A percentile compares a stretch with the other conserved stretches of the same genome.
These are phyloP conservation scores for Hippopotamyrus pictus DNA, from an alignment of 2,797 vertebrate species.

Conservation along the genomic window DNA sequence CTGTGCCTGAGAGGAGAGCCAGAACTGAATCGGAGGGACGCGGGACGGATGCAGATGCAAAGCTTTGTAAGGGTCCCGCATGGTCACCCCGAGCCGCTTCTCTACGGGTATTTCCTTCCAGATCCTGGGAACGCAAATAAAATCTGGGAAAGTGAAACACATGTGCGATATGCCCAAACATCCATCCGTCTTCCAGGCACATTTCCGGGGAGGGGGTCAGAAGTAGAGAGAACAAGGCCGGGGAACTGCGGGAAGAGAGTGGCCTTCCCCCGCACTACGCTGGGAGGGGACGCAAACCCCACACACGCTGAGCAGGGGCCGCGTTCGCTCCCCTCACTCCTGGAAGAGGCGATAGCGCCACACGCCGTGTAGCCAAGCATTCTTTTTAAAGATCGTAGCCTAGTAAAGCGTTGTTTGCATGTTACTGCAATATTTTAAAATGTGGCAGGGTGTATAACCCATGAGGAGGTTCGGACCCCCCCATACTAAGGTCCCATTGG, in stretches of 20 bases:
- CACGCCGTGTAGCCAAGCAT: background rate
- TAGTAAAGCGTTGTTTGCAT: background rate
- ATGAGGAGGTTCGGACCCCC: background rate
- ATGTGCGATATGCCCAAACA: background rate
- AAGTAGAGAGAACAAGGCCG: background rate
- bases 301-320: background rate
- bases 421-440: background rate
- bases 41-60: background rate
- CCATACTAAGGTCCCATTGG: background rate
- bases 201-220: background rate
- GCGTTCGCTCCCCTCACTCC: background rate
- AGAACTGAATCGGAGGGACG: background rate
- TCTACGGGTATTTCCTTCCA: background rate
- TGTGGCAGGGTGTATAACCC: background rate
- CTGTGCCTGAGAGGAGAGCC: constrained; percentile 5
- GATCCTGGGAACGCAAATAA: background rate
- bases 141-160: background rate
- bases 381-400: background rate
- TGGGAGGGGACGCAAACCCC: background rate
- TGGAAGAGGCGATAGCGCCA: background rate
- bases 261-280: no score
- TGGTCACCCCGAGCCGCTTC: background rate
- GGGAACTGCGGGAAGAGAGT: background rate
- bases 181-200: background rate
- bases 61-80: background rate